A percentile compares a stretch with the other conserved stretches of the same genome.
These are phyloP conservation scores for Callosobruchus maculatus DNA, from an alignment of 2,888 invertebrate genomes.

Conservation along the genomic window DNA sequence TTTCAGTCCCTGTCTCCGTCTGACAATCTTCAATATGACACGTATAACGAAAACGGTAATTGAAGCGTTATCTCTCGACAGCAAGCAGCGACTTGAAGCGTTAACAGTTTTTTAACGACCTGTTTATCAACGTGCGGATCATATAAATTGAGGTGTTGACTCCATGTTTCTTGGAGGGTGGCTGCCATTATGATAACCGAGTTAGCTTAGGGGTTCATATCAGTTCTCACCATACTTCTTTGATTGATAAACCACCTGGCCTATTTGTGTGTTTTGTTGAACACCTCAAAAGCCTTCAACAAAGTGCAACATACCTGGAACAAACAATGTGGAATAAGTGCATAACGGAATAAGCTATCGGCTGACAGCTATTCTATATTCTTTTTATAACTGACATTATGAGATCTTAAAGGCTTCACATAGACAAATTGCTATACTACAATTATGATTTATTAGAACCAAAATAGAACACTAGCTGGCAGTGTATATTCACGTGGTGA, in stretches of 20 bases:
- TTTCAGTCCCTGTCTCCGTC: not conserved
- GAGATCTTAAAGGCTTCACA: too few species aligned
- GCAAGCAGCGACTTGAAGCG: not conserved
- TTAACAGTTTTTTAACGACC: not conserved
- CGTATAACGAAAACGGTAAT: not conserved
- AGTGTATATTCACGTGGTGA: too few species aligned
- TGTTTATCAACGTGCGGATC: not conserved
- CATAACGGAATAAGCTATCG: too few species aligned
- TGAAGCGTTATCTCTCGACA: not conserved
- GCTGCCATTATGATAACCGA: not conserved
- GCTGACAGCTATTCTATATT: too few species aligned
- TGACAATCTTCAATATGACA: not conserved
- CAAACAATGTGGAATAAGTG: too few species aligned
- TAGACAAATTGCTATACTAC: too few species aligned
- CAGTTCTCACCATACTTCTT: not conserved
- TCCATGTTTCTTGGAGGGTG: not conserved
- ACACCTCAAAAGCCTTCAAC: too few species aligned
- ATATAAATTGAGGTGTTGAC: not conserved
- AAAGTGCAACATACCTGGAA: too few species aligned
- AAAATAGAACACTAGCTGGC: too few species aligned
- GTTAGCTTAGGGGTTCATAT: not conserved
- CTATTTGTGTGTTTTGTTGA: too few species aligned
- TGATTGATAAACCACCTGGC: not conserved
- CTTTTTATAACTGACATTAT: too few species aligned
- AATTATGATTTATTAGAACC: too few species aligned